A percentile compares a stretch with the other conserved stretches of the same genome.
Evolutionary conservation across 2,797 vertebrate genomes (phyloP).

Genomic region (Aldrovandia affinis): DNA sequence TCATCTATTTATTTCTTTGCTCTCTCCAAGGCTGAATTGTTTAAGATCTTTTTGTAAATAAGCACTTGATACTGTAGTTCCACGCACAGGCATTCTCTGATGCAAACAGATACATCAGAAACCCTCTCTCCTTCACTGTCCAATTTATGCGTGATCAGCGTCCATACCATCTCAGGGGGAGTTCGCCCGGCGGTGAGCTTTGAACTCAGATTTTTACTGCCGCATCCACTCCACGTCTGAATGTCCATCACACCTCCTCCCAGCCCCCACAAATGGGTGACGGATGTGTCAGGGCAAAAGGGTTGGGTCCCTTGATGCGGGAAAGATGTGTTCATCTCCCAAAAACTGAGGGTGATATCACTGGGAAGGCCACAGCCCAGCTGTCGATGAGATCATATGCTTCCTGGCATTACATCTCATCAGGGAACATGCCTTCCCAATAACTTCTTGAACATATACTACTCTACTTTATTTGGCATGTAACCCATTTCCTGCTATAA

Average conservation of each 20-base stretch:
- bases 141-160: background rate
- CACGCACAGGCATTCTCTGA: background rate
- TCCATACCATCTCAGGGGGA: background rate
- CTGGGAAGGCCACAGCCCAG: background rate
- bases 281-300: background rate
- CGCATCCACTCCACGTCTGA: background rate
- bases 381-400: background rate
- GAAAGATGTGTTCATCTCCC: background rate
- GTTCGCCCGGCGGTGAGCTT: background rate
- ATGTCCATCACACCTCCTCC: background rate
- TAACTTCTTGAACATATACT: background rate
- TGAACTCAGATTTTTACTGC: background rate
- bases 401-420: constrained; percentile 16
- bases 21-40: background rate
- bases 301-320: background rate
- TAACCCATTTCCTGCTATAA: background rate
- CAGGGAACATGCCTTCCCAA: background rate
- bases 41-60: background rate
- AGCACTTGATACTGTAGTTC: background rate
- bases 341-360: background rate
- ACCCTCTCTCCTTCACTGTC: background rate
- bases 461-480: background rate
- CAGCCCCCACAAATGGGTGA: background rate
- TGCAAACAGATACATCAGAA: background rate
- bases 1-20: background rate